A percentile compares a stretch with the other conserved stretches of the same genome.
Evolutionary conservation across 2,888 invertebrate genomes (phyloP).

Genomic region (Elgonia sp.): DNA sequence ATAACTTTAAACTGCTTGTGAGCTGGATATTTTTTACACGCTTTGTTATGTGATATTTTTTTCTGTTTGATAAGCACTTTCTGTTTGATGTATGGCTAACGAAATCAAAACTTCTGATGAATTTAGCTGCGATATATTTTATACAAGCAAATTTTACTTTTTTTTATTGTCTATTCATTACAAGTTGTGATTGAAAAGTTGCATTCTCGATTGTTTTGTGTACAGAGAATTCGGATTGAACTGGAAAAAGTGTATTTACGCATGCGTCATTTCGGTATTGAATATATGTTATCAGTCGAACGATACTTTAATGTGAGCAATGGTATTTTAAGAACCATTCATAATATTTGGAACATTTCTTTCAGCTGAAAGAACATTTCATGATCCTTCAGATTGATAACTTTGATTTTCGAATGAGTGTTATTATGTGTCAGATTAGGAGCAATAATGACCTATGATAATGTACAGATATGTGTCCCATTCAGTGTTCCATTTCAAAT

Average conservation of each 20-base stretch:
- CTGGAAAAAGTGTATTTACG: background rate
- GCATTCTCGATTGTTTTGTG: constrained; percentile 1
- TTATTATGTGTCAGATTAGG: background rate
- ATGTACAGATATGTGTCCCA: background rate
- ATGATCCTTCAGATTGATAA: background rate
- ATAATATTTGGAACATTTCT: constrained; percentile 11
- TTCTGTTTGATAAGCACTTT: background rate
- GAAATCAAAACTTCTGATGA: constrained; percentile 1
- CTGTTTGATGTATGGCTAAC: background rate
- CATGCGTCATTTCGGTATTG: background rate
- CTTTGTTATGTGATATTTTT: background rate
- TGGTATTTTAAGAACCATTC: constrained; percentile 7
- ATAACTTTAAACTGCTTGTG: background rate
- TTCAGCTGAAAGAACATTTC: background rate
- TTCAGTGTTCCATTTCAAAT: too few relatives aligned
- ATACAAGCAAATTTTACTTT: background rate
- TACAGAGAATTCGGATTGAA: background rate
- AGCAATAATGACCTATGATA: background rate
- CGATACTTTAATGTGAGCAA: background rate
- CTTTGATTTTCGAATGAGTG: background rate
- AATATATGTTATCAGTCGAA: background rate
- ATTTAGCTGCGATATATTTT: background rate
- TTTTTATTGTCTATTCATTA: constrained; percentile 23
- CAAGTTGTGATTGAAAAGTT: constrained; percentile 18
- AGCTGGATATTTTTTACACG: background rate